Base-by-base conservation (phyloP, 2,888 invertebrate genomes). In the Abrostola triplasia region DNA sequence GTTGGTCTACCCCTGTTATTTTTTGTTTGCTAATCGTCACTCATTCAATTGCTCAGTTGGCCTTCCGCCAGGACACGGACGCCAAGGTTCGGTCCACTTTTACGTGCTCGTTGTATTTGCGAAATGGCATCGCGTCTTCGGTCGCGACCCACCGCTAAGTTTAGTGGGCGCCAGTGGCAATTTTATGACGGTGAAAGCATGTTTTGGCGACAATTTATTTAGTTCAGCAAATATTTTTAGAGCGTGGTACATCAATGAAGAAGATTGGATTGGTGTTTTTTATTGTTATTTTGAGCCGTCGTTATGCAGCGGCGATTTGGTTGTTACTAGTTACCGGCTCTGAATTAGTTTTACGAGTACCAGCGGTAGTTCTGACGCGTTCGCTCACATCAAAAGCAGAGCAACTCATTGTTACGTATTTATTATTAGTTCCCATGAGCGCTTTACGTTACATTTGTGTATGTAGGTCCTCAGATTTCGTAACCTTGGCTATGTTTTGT, bases 261-360 rank as follows among this genome's bases (percentile, higher is more conserved):
- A 41, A 37, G 36, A 61, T 63, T 59, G 64, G 38, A 51, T 35
- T 35, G 50, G 24, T 60, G 44, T 64, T 47, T 68, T 70, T 64
- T 70, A 67, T 80, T 79, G 58, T 36, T 70, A 67, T 80, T 79
- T 62, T 35, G 44, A 65, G 58, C 69, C 59, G 64, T 73, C 54
- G 73, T 61, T 67, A 64, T 52, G 61, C 61, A 56, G 60, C 37
- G 37, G 44, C 48, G 55, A 59, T 68, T 58, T 62, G 47, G 58
- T 58, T 67, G 64, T 70, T 59, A 59, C 63, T 69, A 62, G 67
- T 77, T 64, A 72, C 81, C 44, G 67, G 58, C 77, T 84, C 88
- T 90, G 88, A 92, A 90, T 92, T 93, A 92, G 90, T 91, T 94
- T 93, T 91, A 93, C 90, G 92, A 93, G 88, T 88, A 85, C 82